These are phyloP conservation scores for Cydia amplana DNA, from an alignment of 1,140 invertebrate species.

Conservation along the genomic window DNA sequence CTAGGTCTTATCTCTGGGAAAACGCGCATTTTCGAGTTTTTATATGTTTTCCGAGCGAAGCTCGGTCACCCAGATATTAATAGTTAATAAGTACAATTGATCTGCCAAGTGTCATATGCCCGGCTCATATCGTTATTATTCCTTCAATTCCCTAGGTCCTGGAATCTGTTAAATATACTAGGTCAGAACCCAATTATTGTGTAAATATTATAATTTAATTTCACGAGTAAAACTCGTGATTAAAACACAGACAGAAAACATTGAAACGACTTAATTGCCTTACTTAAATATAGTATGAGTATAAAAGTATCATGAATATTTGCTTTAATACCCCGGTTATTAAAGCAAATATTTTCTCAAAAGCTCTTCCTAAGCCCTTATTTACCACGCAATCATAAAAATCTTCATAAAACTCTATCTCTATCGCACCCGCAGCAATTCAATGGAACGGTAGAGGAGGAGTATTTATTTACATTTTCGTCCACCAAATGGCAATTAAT, in stretches of 20 bases:
- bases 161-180: too few species aligned
- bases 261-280: not conserved
- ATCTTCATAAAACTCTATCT: constrained; percentile 1
- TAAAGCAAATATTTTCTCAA: not conserved
- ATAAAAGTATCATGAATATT: not conserved
- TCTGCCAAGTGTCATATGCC: too few species aligned
- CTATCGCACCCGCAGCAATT: not conserved
- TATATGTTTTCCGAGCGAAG: too few species aligned
- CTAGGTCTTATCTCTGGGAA: too few species aligned
- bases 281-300: not conserved
- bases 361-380: constrained; percentile 3
- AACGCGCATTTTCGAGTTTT: too few species aligned
- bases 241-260: too few species aligned
- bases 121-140: too few species aligned
- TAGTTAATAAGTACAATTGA: too few species aligned
- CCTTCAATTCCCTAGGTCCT: too few species aligned
- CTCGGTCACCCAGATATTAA: too few species aligned
- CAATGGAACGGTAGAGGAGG: not conserved
- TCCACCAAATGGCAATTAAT: constrained; percentile 7
- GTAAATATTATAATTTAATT: too few species aligned
- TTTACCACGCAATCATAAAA: not conserved
- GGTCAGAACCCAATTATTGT: too few species aligned
- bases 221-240: not conserved
- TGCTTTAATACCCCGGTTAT: not conserved
- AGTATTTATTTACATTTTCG: not conserved